phyloP scores from a whole-genome alignment of 2,113 vertebrate genomes.

The Nyctereutes procyonoides region DNA sequence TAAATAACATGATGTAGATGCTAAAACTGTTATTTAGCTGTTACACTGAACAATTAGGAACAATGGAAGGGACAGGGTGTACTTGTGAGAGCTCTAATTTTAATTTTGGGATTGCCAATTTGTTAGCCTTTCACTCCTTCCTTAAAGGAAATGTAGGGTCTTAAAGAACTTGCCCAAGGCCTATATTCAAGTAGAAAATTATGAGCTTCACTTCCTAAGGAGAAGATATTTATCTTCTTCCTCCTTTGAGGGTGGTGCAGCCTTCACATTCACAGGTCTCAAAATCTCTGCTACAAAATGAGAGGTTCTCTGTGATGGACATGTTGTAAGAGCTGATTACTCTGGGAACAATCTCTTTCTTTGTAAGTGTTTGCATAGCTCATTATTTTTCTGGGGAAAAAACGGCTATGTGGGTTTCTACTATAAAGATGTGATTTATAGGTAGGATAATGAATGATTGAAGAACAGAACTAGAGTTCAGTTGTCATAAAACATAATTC shows the following conservation, averaged over 20 bases:
- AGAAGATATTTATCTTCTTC: background rate
- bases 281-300: slow-evolving; percentile 14
- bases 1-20: slow-evolving; percentile 4
- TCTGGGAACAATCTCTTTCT: background rate
- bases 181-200: slow-evolving; percentile 69
- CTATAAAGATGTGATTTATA: background rate
- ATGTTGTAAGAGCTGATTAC: background rate
- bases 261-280: background rate
- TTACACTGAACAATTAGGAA: slow-evolving; percentile 23
- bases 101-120: slow-evolving; percentile 61
- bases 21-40: slow-evolving; percentile 64
- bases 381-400: background rate
- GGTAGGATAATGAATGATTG: background rate
- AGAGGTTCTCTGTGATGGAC: background rate
- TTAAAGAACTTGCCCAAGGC: slow-evolving; percentile 33
- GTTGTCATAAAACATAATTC: slow-evolving; percentile 33
- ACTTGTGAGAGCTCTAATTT: slow-evolving; percentile 63
- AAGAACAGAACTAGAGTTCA: background rate
- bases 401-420: accelerated
- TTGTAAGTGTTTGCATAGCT: background rate
- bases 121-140: slow-evolving; percentile 43
- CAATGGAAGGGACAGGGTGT: slow-evolving; percentile 23
- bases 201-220: background rate
- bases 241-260: background rate
- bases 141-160: slow-evolving; percentile 56